Evolutionary conservation across 2,888 invertebrate genomes (phyloP).

Genomic region (Leucophenga montana): DNA sequence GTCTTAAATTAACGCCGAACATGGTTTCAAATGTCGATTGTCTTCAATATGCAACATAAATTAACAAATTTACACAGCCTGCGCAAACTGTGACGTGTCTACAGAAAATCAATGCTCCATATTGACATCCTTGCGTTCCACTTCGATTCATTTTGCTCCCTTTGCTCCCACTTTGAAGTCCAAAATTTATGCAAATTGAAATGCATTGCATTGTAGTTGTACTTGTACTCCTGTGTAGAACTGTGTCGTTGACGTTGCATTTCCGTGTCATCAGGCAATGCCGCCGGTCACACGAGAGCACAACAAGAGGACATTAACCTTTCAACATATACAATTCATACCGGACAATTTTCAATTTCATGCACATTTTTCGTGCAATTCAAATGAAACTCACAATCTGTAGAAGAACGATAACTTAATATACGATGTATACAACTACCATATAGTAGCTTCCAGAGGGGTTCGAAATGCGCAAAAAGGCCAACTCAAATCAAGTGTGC

Average conservation of each 20-base stretch:
- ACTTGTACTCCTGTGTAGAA: neutral
- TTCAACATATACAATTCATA: neutral
- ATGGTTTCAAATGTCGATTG: neutral
- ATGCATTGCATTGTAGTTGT: conserved; percentile 19
- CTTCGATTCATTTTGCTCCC: neutral
- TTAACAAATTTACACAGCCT: conserved; percentile 8
- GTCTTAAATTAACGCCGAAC: no score
- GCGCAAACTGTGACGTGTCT: neutral
- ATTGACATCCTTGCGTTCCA: no score
- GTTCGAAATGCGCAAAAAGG: neutral
- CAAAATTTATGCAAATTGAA: conserved; percentile 25
- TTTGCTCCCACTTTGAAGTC: neutral
- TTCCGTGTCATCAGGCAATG: conserved; percentile 22
- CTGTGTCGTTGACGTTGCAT: neutral
- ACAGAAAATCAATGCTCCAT: no score
- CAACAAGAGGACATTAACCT: conserved; percentile 24
- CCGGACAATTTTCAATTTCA: conserved; percentile 5
- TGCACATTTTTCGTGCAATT: no score
- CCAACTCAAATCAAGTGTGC: conserved; percentile 4
- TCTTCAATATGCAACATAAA: conserved; percentile 9
- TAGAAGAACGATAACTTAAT: no score
- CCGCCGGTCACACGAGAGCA: neutral
- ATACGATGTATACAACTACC: no score
- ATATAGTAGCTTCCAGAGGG: no score
- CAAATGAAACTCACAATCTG: no score